Conservation (phyloP, 64 coral and sea anemone species). For the Actinia tenebrosa region DNA sequence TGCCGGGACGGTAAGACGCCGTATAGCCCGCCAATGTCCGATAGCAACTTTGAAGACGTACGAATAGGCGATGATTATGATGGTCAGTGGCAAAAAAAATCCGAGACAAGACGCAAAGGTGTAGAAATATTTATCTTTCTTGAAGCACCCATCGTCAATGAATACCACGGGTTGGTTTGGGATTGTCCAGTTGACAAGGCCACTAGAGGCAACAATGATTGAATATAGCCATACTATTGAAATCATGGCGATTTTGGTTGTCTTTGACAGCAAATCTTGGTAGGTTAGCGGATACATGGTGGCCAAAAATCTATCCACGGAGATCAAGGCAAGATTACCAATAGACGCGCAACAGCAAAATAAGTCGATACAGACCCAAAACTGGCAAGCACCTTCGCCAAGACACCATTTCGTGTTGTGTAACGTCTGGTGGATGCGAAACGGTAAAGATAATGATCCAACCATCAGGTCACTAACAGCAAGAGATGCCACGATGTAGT, state of each 20-base stretch:
- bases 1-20: slow-evolving; percentile 30
- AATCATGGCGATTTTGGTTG: slow-evolving; percentile 51
- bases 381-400: slow-evolving; percentile 52
- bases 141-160: slow-evolving; percentile 59
- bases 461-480: slow-evolving; percentile 83
- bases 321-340: slow-evolving; percentile 78
- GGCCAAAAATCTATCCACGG: slow-evolving; percentile 75
- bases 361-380: slow-evolving; percentile 81
- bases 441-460: slow-evolving; percentile 61
- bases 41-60: slow-evolving; percentile 77
- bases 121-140: slow-evolving; percentile 74
- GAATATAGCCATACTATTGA: slow-evolving; percentile 61
- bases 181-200: slow-evolving; percentile 80
- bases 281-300: slow-evolving; percentile 82
- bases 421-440: slow-evolving; percentile 77
- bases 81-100: slow-evolving; percentile 71
- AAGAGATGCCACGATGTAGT: slow-evolving; percentile 80
- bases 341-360: slow-evolving; percentile 91
- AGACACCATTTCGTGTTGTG: slow-evolving; percentile 86
- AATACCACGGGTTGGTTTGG: slow-evolving; percentile 24
- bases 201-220: slow-evolving; percentile 42
- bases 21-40: slow-evolving; percentile 75
- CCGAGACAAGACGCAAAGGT: slow-evolving; percentile 71
- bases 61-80: slow-evolving; percentile 64
- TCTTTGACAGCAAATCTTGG: slow-evolving; percentile 61